Evolutionary conservation across 2,113 vertebrate genomes (phyloP), one percentile per base, ranked within the genome.

Genomic region (Dipodomys merriami): DNA sequence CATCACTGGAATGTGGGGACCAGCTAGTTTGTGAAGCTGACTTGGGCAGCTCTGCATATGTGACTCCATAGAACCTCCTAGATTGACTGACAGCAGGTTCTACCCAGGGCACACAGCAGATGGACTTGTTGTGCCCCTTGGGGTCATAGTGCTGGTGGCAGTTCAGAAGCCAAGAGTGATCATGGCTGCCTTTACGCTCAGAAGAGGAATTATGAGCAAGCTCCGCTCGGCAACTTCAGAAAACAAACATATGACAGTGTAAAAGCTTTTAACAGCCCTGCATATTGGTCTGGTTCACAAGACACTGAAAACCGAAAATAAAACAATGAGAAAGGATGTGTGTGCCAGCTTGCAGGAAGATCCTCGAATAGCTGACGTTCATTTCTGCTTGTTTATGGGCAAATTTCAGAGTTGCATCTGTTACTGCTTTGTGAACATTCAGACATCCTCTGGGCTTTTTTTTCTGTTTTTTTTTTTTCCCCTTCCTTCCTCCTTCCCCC

Each of bases 331-430:
- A 81, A 96, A 79, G 60, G 69, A 91, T 81, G 8, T 74, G 68
- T 73, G 90, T 95, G 83, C 94, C 65, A 96, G 91, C 78, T 95
- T 94, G 89, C 74, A 1, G 88, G 81, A 74, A 76, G 94, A 90
- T 83, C 94, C 83, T 86, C 29, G 83, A 95, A 83, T 86, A 93
- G 96, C 39, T 96, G 96, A 95, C 68, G 83, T 96, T 97, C 96
- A 46, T 89, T 97, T 97, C 96, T 96, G 88, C 96, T 97, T 94
- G 93, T 97, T 97, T 96, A 95, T 96, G 96, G 97, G 96, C 94
- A 92, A 83, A 97, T 97, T 96, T 97, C 90, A 94, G 95, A 97
- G 94, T 95, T 91, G 95, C 97, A 96, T 96, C 96, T 97, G 97
- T 96, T 97, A 65, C 76, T 96, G 73, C 74, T 97, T 84, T 94